Conservation (phyloP, 2,888 invertebrate genomes). For the Agrochola lychnidis region DNA sequence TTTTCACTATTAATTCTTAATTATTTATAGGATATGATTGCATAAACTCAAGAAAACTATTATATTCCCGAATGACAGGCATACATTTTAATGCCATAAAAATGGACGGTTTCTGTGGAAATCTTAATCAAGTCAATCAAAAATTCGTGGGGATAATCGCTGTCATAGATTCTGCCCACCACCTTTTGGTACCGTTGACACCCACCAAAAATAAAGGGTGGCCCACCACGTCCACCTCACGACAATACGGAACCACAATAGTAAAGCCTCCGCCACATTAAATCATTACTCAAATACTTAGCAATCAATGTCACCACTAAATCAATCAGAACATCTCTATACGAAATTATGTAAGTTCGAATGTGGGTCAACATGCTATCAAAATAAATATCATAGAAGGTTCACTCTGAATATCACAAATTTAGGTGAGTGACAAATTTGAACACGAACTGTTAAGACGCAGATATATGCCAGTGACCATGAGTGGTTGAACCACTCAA, state of each 20-base stretch:
- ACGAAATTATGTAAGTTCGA: slow-evolving; percentile 53
- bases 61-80: no score
- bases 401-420: not conserved
- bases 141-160: no score
- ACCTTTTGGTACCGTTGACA: not conserved
- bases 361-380: slow-evolving; percentile 51
- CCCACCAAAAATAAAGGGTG: not conserved
- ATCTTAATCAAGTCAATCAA: no score
- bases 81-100: no score
- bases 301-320: slow-evolving; percentile 64
- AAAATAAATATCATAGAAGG: slow-evolving; percentile 19
- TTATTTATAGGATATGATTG: no score
- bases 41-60: no score
- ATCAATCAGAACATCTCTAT: slow-evolving; percentile 66
- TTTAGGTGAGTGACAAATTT: no score
- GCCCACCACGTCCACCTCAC: not conserved
- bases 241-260: slow-evolving; percentile 26
- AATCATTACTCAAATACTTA: slow-evolving; percentile 50
- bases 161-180: not conserved
- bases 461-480: no score
- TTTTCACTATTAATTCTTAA: no score
- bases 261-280: slow-evolving; percentile 15
- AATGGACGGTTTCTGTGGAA: no score
- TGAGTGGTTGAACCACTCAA: no score
- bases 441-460: no score